Percentiles rank a stretch among this genome's conserved stretches.
phyloP scores from a whole-genome alignment of 2,888 invertebrate genomes.

The Epinotia bilunana region DNA sequence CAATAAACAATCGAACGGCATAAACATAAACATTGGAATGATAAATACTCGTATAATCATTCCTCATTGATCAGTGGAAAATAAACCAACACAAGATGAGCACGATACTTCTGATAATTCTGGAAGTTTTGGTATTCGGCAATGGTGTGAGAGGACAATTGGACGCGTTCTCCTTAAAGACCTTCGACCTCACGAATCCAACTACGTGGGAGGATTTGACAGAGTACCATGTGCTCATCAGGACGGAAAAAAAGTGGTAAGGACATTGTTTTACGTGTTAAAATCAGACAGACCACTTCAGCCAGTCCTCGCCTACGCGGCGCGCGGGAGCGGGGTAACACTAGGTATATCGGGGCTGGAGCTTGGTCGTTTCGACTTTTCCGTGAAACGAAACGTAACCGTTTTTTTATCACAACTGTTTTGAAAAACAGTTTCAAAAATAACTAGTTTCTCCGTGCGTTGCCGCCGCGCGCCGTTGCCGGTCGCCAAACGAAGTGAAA shows the following conservation, averaged over 20 bases:
- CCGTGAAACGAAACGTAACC: too few species aligned
- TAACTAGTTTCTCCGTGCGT: too few species aligned
- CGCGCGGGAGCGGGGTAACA: too few species aligned
- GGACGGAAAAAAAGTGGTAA: constrained; percentile 65
- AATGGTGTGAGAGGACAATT: constrained; percentile 8
- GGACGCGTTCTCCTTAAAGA: constrained; percentile 52
- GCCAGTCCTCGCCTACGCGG: too few species aligned
- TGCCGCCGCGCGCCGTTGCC: too few species aligned
- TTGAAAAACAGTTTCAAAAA: too few species aligned
- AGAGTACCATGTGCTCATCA: constrained; percentile 56
- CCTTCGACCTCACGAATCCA: constrained; percentile 63
- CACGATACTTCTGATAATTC: not conserved
- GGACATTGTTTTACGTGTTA: constrained; percentile 32
- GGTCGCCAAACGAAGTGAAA: too few species aligned
- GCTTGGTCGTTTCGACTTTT: too few species aligned
- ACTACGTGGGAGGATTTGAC: constrained; percentile 63
- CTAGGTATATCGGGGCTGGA: too few species aligned
- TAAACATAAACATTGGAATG: constrained; percentile 3
- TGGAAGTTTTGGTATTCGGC: not conserved
- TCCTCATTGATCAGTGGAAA: not conserved
- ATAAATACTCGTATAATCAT: not conserved
- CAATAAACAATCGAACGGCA: constrained; percentile 21
- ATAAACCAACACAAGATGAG: constrained; percentile 6
- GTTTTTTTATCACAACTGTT: too few species aligned
- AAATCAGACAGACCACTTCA: not conserved